Conservation (phyloP, 2,797 vertebrate genomes). For the Zenarchopterus dispar region DNA sequence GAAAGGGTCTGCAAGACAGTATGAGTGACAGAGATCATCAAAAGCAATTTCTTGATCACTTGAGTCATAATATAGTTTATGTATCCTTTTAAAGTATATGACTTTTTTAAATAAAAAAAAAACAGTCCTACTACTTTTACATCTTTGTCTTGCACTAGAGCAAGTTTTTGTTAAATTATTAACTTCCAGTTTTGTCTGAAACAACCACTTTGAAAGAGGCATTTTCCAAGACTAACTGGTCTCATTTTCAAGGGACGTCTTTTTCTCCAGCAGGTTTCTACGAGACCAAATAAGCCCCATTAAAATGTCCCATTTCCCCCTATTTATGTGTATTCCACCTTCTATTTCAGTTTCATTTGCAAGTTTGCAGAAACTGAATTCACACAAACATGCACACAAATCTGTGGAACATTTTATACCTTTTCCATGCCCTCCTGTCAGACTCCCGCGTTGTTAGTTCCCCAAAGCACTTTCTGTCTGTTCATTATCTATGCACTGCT, state of each 20-base stretch:
- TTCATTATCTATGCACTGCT: constrained; percentile 62
- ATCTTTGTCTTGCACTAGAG: no score
- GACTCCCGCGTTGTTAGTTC: constrained; percentile 18
- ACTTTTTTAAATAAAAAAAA: no score
- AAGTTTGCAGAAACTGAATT: constrained; percentile 4
- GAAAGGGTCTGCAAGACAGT: no score
- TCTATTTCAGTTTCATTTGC: neutral
- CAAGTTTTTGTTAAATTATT: no score
- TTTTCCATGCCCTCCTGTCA: constrained; percentile 19
- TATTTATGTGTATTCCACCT: neutral
- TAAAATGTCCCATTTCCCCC: neutral
- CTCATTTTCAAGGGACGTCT: neutral
- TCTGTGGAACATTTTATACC: constrained; percentile 45
- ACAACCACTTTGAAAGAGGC: no score
- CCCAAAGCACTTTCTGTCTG: constrained; percentile 33
- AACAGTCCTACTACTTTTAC: no score
- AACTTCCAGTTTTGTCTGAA: no score
- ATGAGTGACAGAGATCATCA: no score
- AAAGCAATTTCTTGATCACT: no score
- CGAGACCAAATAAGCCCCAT: neutral
- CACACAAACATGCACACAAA: constrained; percentile 4
- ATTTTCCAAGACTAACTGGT: neutral
- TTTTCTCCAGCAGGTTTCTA: neutral
- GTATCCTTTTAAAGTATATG: no score
- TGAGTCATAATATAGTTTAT: no score